Conservation (phyloP, 2,797 vertebrate genomes). For the Todus mexicanus region DNA sequence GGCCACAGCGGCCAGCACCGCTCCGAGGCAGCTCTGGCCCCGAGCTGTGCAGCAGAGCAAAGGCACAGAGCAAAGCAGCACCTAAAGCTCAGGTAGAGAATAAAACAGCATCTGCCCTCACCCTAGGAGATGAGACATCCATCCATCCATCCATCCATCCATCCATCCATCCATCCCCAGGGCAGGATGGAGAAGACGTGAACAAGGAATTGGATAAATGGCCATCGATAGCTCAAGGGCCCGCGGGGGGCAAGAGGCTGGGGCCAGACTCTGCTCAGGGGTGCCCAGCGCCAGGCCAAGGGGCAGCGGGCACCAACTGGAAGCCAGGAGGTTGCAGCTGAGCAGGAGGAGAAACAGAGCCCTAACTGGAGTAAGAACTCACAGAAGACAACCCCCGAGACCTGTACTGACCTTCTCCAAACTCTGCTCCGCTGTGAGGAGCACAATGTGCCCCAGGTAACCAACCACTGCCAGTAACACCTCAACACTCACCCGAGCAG, state of each 20-base stretch:
- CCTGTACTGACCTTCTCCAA: too few relatives aligned
- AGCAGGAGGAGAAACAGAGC: background rate
- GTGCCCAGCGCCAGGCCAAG: too few relatives aligned
- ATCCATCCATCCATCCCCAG: background rate
- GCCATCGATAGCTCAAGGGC: too few relatives aligned
- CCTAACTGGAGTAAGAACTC: background rate
- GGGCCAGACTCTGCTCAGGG: too few relatives aligned
- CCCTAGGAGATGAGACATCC: background rate
- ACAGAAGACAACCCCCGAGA: background rate
- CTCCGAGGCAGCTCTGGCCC: background rate
- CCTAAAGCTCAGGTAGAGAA: background rate
- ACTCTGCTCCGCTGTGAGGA: too few relatives aligned
- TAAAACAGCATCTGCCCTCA: background rate
- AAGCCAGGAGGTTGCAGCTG: too few relatives aligned
- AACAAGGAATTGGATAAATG: background rate
- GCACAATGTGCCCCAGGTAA: background rate
- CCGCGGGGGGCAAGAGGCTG: too few relatives aligned
- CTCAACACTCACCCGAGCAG: background rate
- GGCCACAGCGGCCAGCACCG: background rate
- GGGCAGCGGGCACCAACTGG: too few relatives aligned
- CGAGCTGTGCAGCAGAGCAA: background rate
- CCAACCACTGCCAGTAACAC: background rate
- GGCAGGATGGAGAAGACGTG: background rate
- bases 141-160: background rate
- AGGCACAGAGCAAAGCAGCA: fast-evolving